Percentiles rank a stretch among this genome's conserved stretches.
Conservation (phyloP, 2,113 vertebrate species). For the Gymnarchus niloticus region DNA sequence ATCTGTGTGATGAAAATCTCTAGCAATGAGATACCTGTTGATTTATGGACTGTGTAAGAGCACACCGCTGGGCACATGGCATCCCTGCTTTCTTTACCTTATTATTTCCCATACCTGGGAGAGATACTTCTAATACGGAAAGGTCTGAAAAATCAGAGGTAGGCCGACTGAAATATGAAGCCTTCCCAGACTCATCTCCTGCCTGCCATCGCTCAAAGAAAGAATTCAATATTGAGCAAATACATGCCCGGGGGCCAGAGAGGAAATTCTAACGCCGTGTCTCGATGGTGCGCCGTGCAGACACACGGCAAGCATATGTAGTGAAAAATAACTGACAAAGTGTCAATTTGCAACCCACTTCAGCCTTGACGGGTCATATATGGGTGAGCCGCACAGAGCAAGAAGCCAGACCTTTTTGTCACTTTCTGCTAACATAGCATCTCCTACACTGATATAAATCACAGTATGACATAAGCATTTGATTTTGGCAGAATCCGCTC, state of each 20-base stretch:
- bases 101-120: background rate
- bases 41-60: background rate
- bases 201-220: background rate
- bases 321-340: background rate
- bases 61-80: background rate
- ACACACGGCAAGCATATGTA: background rate
- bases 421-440: background rate
- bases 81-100: background rate
- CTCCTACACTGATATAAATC: background rate
- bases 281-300: background rate
- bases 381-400: background rate
- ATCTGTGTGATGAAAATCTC: no score
- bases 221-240: background rate
- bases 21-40: no score
- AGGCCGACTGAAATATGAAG: slow-evolving; percentile 9
- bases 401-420: background rate
- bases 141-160: background rate
- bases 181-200: background rate
- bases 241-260: background rate
- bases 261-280: background rate
- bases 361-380: background rate
- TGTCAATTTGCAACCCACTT: slow-evolving; percentile 4
- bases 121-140: background rate
- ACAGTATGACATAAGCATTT: background rate
- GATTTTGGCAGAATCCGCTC: background rate